A percentile compares a stretch with the other conserved stretches of the same genome.
phyloP scores from a whole-genome alignment of 2,113 vertebrate genomes.

The Protobothrops mucrosquamatus region DNA sequence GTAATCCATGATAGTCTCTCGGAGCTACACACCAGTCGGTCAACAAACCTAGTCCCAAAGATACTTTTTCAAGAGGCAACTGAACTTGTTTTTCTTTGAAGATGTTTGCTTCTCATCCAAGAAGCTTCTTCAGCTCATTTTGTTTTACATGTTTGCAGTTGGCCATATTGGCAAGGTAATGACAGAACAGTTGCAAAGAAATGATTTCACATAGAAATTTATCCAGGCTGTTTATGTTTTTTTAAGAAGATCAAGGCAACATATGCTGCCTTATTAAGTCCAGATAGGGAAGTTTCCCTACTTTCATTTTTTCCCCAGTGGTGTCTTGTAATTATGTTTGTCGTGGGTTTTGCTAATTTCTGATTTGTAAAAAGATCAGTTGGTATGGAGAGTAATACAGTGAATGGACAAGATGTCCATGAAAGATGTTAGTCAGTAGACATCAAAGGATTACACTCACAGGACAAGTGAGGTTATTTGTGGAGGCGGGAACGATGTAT shows the following conservation, averaged over 20 bases:
- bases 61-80: no score
- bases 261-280: constrained; percentile 67
- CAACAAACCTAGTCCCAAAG: constrained; percentile 44
- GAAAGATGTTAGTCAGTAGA: constrained; percentile 9
- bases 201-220: constrained; percentile 61
- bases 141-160: constrained; percentile 42
- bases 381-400: constrained; percentile 41
- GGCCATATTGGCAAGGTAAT: constrained; percentile 29
- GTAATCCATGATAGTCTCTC: constrained; percentile 52
- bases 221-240: constrained; percentile 56
- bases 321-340: constrained; percentile 59
- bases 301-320: constrained; percentile 27
- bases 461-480: background rate
- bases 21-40: constrained; percentile 43
- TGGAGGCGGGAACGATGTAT: background rate
- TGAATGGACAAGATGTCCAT: background rate
- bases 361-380: constrained; percentile 4
- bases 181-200: constrained; percentile 50
- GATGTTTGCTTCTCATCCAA: no score
- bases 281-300: constrained; percentile 52
- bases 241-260: constrained; percentile 69
- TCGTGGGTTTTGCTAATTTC: constrained; percentile 27
- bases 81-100: no score
- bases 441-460: background rate
- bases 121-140: constrained; percentile 23